phyloP scores from a whole-genome alignment of 2,113 vertebrate genomes.

The Chinchilla lanigera region DNA sequence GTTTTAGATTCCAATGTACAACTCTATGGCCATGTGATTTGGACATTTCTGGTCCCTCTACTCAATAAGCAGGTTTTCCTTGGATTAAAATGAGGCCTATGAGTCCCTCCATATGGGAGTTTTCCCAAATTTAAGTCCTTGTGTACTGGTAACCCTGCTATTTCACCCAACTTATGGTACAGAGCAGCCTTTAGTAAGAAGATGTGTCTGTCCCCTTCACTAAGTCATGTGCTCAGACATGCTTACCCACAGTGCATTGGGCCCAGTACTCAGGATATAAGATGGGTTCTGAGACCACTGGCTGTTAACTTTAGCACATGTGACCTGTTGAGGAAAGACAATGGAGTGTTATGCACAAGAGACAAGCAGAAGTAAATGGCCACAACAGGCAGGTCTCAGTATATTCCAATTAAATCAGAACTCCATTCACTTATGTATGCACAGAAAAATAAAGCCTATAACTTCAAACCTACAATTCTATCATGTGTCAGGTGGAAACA shows the following conservation, averaged over 20 bases:
- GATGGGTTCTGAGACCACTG: neutral
- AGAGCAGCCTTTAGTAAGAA: neutral
- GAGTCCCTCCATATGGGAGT: neutral
- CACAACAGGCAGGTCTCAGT: neutral
- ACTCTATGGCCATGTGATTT: neutral
- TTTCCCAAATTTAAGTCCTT: neutral
- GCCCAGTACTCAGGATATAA: neutral
- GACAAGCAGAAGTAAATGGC: neutral
- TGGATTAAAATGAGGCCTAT: neutral
- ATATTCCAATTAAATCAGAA: neutral
- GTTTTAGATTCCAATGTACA: too few species aligned
- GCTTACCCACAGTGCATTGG: neutral
- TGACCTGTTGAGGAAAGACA: neutral
- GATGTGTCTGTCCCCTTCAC: neutral
- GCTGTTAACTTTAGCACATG: neutral
- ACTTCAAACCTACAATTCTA: neutral
- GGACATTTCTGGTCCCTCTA: neutral
- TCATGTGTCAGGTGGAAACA: neutral
- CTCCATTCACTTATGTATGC: neutral
- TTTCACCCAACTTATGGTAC: neutral
- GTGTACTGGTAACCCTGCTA: neutral
- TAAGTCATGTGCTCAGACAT: neutral
- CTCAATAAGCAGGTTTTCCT: neutral
- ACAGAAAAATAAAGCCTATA: neutral
- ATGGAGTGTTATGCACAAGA: neutral